Base-by-base conservation (phyloP, 1,140 invertebrate genomes). In the Drosophila oshimai region DNA sequence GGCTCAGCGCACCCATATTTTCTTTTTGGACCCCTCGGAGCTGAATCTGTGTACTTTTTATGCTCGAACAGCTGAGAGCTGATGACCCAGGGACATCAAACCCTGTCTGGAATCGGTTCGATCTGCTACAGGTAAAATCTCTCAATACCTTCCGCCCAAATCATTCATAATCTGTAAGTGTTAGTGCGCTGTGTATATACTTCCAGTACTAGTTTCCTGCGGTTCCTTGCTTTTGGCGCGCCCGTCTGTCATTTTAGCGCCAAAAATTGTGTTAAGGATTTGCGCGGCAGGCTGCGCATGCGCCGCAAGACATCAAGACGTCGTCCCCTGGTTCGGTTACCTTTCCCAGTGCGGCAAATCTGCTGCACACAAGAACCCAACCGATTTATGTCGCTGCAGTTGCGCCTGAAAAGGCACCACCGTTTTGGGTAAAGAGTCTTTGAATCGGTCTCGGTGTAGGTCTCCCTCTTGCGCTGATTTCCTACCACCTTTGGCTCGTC, bases 301-400 rank as follows among this genome's bases (percentile, higher is more conserved):
- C 80, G 81, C 75, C 80, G 80, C 80, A 84, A 80, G 80, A 84
- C 75, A 74, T 84, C 80, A 74, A 53, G 49, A 61, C 72, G 50
- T 45, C 62, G 36, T 69, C 33, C 37, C 50, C 39, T 9, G 36
- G 29, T 28, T 60, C 44, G 34, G 31, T 45, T 36, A 51, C 58
- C 49, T 31, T 73, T 46, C 54, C 54, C 68, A 31, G 20, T 26
- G 13, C 28, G 15, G 34, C 28, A 73, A 77, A 75, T 81, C 78
- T 15, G 42, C 54, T 84, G 64, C 74, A 78, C 53, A 81, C 46
- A 65, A 18, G 20, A 46, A 47, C 42, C 42, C 68, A 76, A 62
- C 60, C 61, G 49, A 83, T 74, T 84, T 78, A 55, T 42, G 47
- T 64, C 61, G 62, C 78, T 84, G 80, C 81, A 84, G 50, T 74